These are phyloP conservation scores for Pediacus dermestoides DNA, from an alignment of 2,888 invertebrate genomes.

Conservation along the genomic window DNA sequence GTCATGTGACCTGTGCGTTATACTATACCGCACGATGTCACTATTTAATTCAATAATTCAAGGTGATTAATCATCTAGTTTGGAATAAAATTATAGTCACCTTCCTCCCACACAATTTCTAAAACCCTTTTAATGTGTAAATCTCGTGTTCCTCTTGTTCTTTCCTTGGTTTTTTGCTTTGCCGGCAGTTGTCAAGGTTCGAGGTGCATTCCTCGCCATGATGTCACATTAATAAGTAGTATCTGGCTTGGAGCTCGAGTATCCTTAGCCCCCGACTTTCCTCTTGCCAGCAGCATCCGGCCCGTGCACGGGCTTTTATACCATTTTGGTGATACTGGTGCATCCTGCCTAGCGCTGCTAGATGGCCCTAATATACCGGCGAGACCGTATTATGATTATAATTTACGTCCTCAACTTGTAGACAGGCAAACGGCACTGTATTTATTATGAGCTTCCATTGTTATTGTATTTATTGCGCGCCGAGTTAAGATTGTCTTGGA, in stretches of 20 bases:
- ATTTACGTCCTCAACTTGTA: slow-evolving; percentile 34
- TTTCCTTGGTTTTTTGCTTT: no score
- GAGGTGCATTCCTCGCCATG: neutral
- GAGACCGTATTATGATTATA: slow-evolving; percentile 36
- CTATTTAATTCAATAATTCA: no score
- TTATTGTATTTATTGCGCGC: slow-evolving; percentile 28
- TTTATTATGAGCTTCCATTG: slow-evolving; percentile 35
- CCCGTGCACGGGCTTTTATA: slow-evolving; percentile 4
- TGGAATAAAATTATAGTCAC: no score
- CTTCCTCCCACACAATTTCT: no score
- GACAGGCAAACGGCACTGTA: slow-evolving; percentile 31
- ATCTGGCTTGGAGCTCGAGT: slow-evolving; percentile 25
- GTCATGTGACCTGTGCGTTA: no score
- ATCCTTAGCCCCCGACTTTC: slow-evolving; percentile 20
- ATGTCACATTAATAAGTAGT: slow-evolving; percentile 25
- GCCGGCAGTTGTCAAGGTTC: no score
- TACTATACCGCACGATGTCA: no score
- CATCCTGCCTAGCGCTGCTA: slow-evolving; percentile 8
- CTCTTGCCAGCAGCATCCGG: slow-evolving; percentile 3
- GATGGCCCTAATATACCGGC: slow-evolving; percentile 36
- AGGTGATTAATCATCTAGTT: no score
- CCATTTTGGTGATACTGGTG: slow-evolving; percentile 8
- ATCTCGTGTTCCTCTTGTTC: no score
- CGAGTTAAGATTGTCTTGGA: slow-evolving; percentile 9
- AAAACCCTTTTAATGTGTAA: no score